These are phyloP conservation scores for Oscheius onirici DNA, from an alignment of 2,888 invertebrate genomes.

Conservation along the genomic window DNA sequence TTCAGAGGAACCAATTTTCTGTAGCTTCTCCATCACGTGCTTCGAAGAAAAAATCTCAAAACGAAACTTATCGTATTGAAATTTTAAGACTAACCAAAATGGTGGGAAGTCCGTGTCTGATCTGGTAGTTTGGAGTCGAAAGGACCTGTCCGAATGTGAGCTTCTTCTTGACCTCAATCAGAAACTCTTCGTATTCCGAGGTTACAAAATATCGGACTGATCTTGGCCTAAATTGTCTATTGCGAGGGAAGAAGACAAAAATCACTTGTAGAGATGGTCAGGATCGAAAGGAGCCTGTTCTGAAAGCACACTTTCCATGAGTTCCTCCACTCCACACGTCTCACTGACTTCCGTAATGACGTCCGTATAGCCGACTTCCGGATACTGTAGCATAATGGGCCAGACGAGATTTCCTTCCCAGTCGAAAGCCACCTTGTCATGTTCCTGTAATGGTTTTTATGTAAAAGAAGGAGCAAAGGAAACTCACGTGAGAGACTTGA, in stretches of 20 bases:
- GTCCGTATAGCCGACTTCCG: slow-evolving; percentile 79
- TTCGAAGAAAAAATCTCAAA: slow-evolving; percentile 32
- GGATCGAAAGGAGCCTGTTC: slow-evolving; percentile 80
- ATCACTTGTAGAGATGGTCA: slow-evolving; percentile 77
- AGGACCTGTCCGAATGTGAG: slow-evolving; percentile 46
- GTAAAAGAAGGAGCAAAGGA: neutral
- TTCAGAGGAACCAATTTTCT: neutral
- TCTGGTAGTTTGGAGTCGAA: slow-evolving; percentile 45
- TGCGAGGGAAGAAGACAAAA: neutral
- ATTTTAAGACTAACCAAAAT: slow-evolving; percentile 51
- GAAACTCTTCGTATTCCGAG: slow-evolving; percentile 53
- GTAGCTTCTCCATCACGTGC: slow-evolving; percentile 14
- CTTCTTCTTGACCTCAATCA: slow-evolving; percentile 57
- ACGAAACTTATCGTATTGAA: too few species aligned
- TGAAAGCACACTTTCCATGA: slow-evolving; percentile 75
- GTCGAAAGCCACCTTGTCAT: slow-evolving; percentile 71
- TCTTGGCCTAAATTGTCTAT: slow-evolving; percentile 38
- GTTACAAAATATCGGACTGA: slow-evolving; percentile 62
- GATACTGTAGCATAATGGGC: slow-evolving; percentile 68
- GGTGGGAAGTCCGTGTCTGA: slow-evolving; percentile 62
- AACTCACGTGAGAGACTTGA: slow-evolving; percentile 18
- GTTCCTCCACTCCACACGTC: slow-evolving; percentile 74
- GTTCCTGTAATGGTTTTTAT: slow-evolving; percentile 31
- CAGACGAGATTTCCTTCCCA: slow-evolving; percentile 73
- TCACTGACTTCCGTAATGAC: slow-evolving; percentile 82